A percentile compares a stretch with the other conserved stretches of the same genome.
These are phyloP conservation scores for Limonius californicus DNA, from an alignment of 1,140 invertebrate species.

Conservation along the genomic window DNA sequence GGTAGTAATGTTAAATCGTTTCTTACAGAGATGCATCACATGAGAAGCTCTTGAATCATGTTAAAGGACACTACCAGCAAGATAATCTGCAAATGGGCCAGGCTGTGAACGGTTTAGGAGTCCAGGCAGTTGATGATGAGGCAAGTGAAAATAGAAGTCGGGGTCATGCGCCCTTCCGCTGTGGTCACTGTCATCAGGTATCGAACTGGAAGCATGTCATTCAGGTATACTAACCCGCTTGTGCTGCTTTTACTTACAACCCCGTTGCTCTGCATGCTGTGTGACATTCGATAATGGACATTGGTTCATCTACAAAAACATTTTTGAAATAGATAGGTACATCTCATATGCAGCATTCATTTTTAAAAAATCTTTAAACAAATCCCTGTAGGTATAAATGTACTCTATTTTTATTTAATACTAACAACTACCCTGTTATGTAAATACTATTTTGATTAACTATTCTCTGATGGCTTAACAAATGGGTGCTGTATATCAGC, in stretches of 20 bases:
- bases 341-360: too few species aligned
- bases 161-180: constrained; percentile 58
- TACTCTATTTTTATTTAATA: not conserved
- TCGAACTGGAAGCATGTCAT: constrained; percentile 79
- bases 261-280: constrained; percentile 9
- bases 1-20: not conserved
- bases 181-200: constrained; percentile 70
- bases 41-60: constrained; percentile 62
- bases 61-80: constrained; percentile 57
- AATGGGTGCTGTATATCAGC: too few species aligned
- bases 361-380: too few species aligned
- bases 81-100: not conserved
- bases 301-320: too few species aligned
- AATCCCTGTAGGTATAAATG: not conserved
- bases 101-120: not conserved
- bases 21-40: constrained; percentile 57
- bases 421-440: not conserved
- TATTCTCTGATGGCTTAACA: too few species aligned
- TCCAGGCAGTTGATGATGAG: constrained; percentile 39
- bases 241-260: constrained; percentile 17
- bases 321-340: too few species aligned
- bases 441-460: not conserved
- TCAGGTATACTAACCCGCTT: constrained; percentile 58
- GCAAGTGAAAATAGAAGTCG: constrained; percentile 46
- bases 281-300: not conserved